These are phyloP conservation scores for Limenitis arthemis DNA, from an alignment of 2,888 invertebrate genomes.

Conservation along the genomic window DNA sequence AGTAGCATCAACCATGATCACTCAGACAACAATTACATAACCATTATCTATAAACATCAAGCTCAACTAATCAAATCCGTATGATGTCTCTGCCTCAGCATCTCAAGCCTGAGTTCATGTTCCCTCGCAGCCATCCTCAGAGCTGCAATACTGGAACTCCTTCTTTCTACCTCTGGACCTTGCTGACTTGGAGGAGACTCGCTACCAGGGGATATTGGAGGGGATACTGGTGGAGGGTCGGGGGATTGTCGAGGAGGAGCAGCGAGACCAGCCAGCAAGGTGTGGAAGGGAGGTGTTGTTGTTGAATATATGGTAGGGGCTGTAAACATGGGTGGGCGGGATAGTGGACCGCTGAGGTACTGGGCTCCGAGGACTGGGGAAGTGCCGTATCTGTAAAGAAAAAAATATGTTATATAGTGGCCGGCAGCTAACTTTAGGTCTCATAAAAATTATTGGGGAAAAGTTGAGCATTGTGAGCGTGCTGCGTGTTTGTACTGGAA, in stretches of 20 bases:
- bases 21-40: constrained; percentile 5
- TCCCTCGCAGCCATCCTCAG: constrained; percentile 90
- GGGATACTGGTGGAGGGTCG: constrained; percentile 66
- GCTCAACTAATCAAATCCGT: constrained; percentile 85
- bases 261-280: constrained; percentile 57
- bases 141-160: constrained; percentile 91
- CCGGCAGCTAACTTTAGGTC: background rate
- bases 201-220: constrained; percentile 66
- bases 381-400: constrained; percentile 45
- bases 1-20: constrained; percentile 9
- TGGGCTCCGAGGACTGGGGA: constrained; percentile 55
- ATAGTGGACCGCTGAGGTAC: constrained; percentile 66
- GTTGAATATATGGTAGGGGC: constrained; percentile 76
- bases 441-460: too few relatives aligned
- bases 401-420: background rate
- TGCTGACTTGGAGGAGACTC: constrained; percentile 64
- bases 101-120: constrained; percentile 88
- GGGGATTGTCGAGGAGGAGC: constrained; percentile 64
- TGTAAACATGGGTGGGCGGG: constrained; percentile 69
- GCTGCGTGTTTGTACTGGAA: too few relatives aligned
- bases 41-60: constrained; percentile 16
- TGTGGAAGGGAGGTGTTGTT: constrained; percentile 55
- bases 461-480: too few relatives aligned
- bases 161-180: constrained; percentile 82
- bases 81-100: constrained; percentile 83